These are phyloP conservation scores for Cebidichthys violaceus DNA, from an alignment of 2,113 vertebrate species.

Conservation along the genomic window DNA sequence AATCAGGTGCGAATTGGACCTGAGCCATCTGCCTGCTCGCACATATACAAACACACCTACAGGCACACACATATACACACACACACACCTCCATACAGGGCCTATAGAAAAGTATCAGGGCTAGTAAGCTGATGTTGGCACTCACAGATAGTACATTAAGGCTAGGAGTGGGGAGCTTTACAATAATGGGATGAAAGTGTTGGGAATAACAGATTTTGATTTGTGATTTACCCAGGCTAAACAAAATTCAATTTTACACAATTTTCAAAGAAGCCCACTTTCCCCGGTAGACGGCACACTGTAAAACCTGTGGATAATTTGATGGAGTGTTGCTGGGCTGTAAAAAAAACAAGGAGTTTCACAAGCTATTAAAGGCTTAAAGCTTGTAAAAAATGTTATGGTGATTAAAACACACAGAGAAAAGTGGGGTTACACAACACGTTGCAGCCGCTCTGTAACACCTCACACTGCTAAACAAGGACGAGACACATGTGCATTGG, in stretches of 20 bases:
- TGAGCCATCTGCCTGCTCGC: constrained; percentile 55
- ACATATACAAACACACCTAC: constrained; percentile 30
- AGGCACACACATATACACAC: neutral
- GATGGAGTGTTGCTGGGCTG: constrained; percentile 58
- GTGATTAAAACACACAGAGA: constrained; percentile 47
- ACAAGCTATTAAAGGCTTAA: constrained; percentile 69
- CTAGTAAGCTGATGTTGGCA: constrained; percentile 52
- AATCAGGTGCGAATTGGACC: constrained; percentile 72
- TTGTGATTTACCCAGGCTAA: constrained; percentile 52
- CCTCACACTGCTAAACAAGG: constrained; percentile 58
- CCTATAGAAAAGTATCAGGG: constrained; percentile 46
- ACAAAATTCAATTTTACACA: constrained; percentile 66
- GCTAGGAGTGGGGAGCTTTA: constrained; percentile 46
- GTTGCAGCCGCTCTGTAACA: constrained; percentile 42
- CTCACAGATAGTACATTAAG: constrained; percentile 57
- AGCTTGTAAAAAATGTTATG: constrained; percentile 63
- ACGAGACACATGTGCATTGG: constrained; percentile 44
- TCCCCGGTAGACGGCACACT: constrained; percentile 3
- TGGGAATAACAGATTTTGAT: constrained; percentile 62
- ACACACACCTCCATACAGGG: constrained; percentile 30
- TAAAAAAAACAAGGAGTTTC: constrained; percentile 75
- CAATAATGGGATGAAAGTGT: constrained; percentile 65
- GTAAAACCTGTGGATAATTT: constrained; percentile 60
- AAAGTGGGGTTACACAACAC: constrained; percentile 48
- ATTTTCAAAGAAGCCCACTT: constrained; percentile 57